Evolutionary conservation across 2,797 vertebrate species (phyloP), one percentile per base, ranked within the genome.

Genomic region (Platyrinchus mystaceus): DNA sequence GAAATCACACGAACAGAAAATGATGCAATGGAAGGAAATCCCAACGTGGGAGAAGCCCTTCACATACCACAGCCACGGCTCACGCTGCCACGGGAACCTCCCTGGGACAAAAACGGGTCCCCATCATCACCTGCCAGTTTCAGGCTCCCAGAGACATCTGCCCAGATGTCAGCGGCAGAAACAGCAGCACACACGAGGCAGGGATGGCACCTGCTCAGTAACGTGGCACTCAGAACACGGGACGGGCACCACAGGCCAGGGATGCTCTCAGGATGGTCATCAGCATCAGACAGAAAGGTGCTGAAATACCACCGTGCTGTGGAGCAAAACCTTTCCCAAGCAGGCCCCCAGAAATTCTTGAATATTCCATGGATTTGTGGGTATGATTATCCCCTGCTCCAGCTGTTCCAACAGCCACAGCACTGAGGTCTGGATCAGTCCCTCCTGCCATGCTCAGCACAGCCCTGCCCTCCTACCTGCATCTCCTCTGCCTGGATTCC

Each of bases 1-100:
- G 37, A 71, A 81, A 34, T 26, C 2, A 2, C 24, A 46, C 36
- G 5, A 62, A 22, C 44, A 82, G 59, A 76, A 75, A 84, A 85
- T 4, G 90, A 93, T 43, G 86, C 84, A 75, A 85, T 1, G 26
- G 84, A 80, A 95, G 93, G 75, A 87, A 95, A 95, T 23, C 58
- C 53, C 58, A 43, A 7, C 0, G 0, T 4, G n/a, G 68, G 75
- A 87, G 49, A 92, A 87, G 71, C 34, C 49, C 47, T 56, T 60
- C 46, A 24, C 0, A 0, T 41, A 15, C 22, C 2, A 8, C 67
- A 77, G 44, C 24, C 43, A 52, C 0, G 0, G 63, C 55, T 87
- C 70, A 18, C 1, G 0, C 23, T 58, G 69, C 50, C 69, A 34
- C 0, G 0, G 78, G 70, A 82, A 55, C 41, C 12, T 32, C 60